phyloP scores from a whole-genome alignment of 2,113 vertebrate species.

The Siniperca chuatsi region DNA sequence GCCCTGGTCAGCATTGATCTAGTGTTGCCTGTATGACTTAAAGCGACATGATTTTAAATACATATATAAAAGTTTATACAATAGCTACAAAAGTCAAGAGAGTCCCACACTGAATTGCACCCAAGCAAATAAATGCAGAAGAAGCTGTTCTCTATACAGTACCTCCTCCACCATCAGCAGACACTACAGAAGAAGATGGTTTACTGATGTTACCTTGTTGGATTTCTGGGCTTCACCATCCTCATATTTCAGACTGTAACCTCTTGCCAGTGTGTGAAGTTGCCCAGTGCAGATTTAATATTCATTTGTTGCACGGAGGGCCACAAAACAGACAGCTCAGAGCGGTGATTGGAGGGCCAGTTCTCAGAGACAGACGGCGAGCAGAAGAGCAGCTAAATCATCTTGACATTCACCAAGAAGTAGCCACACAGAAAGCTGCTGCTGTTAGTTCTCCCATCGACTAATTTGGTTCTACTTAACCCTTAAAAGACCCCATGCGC shows the following conservation, averaged over 20 bases:
- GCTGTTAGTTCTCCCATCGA: constrained; percentile 75
- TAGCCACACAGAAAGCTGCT: constrained; percentile 77
- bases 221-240: constrained; percentile 19
- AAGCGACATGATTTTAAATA: neutral
- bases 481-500: constrained; percentile 58
- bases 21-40: neutral
- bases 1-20: neutral
- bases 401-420: constrained; percentile 81
- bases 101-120: neutral
- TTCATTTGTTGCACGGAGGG: constrained; percentile 74
- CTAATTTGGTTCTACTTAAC: constrained; percentile 85
- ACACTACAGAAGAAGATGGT: neutral
- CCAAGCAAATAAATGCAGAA: neutral
- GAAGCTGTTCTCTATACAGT: neutral
- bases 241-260: constrained; percentile 55
- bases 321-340: constrained; percentile 70
- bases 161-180: constrained; percentile 1
- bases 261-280: constrained; percentile 43
- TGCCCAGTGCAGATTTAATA: constrained; percentile 69
- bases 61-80: neutral
- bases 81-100: neutral
- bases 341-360: constrained; percentile 75
- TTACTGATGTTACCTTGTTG: constrained; percentile 38
- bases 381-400: constrained; percentile 81
- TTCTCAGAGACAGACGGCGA: constrained; percentile 80